Conservation (phyloP, 1,140 invertebrate species). For the Stenopsyche tienmushanensis region DNA sequence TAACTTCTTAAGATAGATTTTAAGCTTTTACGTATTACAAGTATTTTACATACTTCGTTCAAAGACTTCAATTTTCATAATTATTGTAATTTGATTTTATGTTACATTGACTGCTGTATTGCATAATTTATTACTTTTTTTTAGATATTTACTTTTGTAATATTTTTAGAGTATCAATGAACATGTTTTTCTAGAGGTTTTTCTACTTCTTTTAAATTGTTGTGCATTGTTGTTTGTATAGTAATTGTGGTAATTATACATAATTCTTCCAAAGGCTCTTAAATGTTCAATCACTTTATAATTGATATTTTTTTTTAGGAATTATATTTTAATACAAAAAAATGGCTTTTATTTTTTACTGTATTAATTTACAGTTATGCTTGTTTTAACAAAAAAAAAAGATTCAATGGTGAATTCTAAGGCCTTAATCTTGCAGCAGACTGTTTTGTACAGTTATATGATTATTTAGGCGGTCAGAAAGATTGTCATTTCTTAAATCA, state of each 20-base stretch:
- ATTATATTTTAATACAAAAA: conserved; percentile 30
- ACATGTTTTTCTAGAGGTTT: not conserved
- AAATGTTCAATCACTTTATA: conserved; percentile 28
- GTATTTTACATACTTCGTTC: too few species aligned
- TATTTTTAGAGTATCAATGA: not conserved
- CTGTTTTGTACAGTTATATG: too few species aligned
- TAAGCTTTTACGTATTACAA: too few species aligned
- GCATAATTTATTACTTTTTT: conserved; percentile 7
- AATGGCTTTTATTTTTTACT: not conserved
- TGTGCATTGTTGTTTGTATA: conserved; percentile 16
- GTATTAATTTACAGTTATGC: too few species aligned
- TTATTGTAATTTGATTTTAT: not conserved
- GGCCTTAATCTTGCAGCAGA: too few species aligned
- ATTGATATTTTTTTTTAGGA: conserved; percentile 26
- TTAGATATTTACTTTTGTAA: conserved; percentile 4
- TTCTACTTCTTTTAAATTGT: too few species aligned
- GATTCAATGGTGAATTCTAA: too few species aligned
- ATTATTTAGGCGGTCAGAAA: too few species aligned
- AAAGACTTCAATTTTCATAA: not conserved
- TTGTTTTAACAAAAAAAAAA: too few species aligned
- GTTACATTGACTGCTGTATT: conserved; percentile 1
- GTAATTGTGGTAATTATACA: conserved; percentile 8
- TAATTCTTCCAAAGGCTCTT: conserved; percentile 30
- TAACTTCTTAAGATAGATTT: too few species aligned
- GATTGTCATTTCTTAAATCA: too few species aligned